These are phyloP conservation scores for Myotis daubentonii DNA, from an alignment of 2,797 vertebrate species.

Conservation along the genomic window DNA sequence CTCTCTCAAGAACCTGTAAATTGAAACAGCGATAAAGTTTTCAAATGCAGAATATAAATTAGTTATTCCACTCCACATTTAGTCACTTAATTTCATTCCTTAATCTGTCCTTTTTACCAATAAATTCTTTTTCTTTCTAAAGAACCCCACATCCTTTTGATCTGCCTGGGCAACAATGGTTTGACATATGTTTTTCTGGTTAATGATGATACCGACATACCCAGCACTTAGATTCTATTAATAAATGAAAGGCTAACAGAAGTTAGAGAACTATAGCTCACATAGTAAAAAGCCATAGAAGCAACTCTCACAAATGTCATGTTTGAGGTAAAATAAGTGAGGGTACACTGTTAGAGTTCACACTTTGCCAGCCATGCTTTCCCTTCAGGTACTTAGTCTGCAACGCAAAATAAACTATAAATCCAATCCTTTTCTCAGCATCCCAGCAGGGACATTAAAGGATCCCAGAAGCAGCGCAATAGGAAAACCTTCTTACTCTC, in stretches of 20 bases:
- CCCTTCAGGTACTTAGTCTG: not conserved
- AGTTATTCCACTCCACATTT: not conserved
- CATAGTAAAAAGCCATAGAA: not conserved
- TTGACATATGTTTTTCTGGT: slow-evolving; percentile 26
- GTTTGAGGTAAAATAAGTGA: slow-evolving; percentile 27
- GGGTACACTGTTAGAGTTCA: not conserved
- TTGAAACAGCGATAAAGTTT: slow-evolving; percentile 31
- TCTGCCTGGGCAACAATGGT: slow-evolving; percentile 36
- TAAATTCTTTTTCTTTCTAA: not conserved
- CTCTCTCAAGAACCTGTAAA: slow-evolving; percentile 46
- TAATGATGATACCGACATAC: slow-evolving; percentile 30
- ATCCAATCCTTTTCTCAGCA: not conserved
- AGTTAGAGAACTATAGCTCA: slow-evolving; percentile 21
- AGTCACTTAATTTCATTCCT: slow-evolving; percentile 41
- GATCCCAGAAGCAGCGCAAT: not conserved
- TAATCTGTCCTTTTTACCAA: slow-evolving; percentile 50
- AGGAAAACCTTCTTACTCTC: slow-evolving; percentile 16
- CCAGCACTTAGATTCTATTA: slow-evolving; percentile 30
- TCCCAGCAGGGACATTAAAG: not conserved
- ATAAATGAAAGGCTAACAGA: slow-evolving; percentile 43
- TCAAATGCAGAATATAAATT: slow-evolving; percentile 12
- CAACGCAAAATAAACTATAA: slow-evolving; percentile 15
- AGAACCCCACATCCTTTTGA: not conserved
- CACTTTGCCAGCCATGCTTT: not conserved
- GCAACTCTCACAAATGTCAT: not conserved